A percentile compares a stretch with the other conserved stretches of the same genome.
These are phyloP conservation scores for Eugnorisma glareosa DNA, from an alignment of 2,888 invertebrate species.

Conservation along the genomic window DNA sequence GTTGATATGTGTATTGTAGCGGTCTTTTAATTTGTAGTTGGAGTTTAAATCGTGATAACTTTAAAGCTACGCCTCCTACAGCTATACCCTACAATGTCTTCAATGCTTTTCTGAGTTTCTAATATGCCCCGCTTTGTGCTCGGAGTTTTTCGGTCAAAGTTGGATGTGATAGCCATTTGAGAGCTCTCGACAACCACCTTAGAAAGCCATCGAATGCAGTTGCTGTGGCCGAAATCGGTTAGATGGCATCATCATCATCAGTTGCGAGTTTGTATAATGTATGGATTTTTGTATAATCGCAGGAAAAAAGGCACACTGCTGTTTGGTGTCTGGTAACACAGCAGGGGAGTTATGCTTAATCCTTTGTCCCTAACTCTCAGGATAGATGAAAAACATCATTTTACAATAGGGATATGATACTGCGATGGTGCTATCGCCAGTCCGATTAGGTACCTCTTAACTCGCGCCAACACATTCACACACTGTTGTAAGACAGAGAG, in stretches of 20 bases:
- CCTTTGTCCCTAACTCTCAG: background rate
- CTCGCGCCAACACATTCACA: background rate
- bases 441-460: background rate
- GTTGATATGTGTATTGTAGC: constrained; percentile 38
- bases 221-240: no score
- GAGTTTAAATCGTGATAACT: background rate
- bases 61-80: no score
- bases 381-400: background rate
- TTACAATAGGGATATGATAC: background rate
- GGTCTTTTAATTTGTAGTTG: background rate
- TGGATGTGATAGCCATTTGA: no score
- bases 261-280: no score
- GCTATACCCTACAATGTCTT: no score
- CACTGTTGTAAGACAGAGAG: background rate
- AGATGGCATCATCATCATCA: no score
- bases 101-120: no score
- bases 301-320: background rate
- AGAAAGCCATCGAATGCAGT: no score
- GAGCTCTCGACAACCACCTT: no score
- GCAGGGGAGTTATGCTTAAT: background rate
- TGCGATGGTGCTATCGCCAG: background rate
- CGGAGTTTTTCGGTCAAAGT: no score
- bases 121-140: no score
- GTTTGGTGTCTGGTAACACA: background rate
- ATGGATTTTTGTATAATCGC: no score